A percentile compares a stretch with the other conserved stretches of the same genome.
Conservation (phyloP, 1,140 invertebrate species). For the Euschistus heros region DNA sequence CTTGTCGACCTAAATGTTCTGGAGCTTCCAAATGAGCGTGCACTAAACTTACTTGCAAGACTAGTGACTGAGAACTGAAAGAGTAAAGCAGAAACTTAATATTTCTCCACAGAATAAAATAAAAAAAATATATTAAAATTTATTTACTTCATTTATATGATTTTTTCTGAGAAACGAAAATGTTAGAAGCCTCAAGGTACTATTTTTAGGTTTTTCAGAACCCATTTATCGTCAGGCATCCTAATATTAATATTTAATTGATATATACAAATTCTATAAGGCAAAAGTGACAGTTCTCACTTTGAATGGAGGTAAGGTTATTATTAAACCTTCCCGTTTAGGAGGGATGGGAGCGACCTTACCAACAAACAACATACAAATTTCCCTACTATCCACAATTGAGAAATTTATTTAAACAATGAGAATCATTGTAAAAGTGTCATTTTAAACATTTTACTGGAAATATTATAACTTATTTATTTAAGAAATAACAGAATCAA, state of each 20-base stretch:
- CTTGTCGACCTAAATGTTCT: not conserved
- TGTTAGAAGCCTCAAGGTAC: not conserved
- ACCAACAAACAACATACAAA: not conserved
- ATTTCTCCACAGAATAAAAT: not conserved
- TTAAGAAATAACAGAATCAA: too few relatives aligned
- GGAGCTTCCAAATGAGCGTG: not conserved
- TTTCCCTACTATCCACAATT: too few relatives aligned
- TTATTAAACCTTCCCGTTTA: not conserved
- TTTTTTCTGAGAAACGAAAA: conserved; percentile 1
- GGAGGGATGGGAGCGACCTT: not conserved
- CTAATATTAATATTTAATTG: not conserved
- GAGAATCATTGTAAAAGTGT: too few relatives aligned
- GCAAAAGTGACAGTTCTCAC: not conserved
- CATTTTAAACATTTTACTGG: too few relatives aligned
- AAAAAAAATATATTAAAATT: not conserved
- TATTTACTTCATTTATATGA: conserved; percentile 1
- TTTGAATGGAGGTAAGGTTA: conserved; percentile 1
- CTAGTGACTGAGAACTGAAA: conserved; percentile 5
- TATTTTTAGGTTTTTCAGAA: not conserved
- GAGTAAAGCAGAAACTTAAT: not conserved
- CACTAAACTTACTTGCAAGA: conserved; percentile 14
- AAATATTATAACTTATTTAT: too few relatives aligned
- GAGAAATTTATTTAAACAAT: too few relatives aligned
- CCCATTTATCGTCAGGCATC: conserved; percentile 2
- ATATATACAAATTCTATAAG: not conserved